phyloP scores from a whole-genome alignment of 2,888 invertebrate species.

The Plebejus anna region DNA sequence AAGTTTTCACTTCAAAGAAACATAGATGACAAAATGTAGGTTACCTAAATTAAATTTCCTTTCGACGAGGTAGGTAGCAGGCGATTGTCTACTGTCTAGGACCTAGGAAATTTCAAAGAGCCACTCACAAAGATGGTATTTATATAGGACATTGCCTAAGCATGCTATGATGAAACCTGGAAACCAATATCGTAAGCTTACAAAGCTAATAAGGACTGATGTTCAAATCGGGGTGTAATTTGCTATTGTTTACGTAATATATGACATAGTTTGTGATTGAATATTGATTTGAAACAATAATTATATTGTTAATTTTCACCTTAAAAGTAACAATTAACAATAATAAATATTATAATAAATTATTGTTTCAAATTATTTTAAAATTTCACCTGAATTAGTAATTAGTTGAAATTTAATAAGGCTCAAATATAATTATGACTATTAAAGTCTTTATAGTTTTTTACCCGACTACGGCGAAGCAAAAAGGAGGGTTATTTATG shows the following conservation, averaged over 20 bases:
- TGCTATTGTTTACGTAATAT: not conserved
- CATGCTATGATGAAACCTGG: not conserved
- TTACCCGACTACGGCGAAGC: no score
- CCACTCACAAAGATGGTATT: slow-evolving; percentile 2
- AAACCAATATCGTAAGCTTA: not conserved
- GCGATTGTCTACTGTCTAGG: not conserved
- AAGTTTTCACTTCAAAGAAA: no score
- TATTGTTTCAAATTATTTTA: no score
- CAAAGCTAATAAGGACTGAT: not conserved
- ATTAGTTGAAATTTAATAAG: no score
- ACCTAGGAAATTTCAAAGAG: not conserved
- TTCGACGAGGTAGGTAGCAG: not conserved
- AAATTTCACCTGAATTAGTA: no score
- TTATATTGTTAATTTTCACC: no score
- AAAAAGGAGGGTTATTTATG: no score
- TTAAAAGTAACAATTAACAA: no score
- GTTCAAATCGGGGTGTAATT: not conserved
- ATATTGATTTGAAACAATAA: not conserved
- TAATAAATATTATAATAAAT: no score
- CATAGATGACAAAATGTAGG: not conserved
- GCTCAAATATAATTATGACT: no score
- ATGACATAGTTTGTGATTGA: not conserved
- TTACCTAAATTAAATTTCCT: not conserved
- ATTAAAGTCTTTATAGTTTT: no score
- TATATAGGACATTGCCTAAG: slow-evolving; percentile 4